These are phyloP conservation scores for Ceyx margarethae DNA, from an alignment of 2,113 vertebrate genomes.

Conservation along the genomic window DNA sequence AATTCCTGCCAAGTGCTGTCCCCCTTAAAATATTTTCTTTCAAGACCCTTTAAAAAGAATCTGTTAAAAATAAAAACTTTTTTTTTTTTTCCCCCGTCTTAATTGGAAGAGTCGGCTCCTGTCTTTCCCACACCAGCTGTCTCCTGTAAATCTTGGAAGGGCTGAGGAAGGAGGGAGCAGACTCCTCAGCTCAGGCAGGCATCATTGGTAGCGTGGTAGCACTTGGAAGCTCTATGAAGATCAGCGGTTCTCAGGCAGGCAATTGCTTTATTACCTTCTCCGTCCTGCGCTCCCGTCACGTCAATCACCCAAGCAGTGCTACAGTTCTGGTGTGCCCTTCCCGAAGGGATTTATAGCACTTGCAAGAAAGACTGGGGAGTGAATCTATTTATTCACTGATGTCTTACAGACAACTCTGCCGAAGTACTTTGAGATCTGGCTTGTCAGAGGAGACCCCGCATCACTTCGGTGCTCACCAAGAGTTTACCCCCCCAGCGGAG, in stretches of 20 bases:
- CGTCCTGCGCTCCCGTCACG: not conserved
- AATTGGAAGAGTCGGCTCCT: not conserved
- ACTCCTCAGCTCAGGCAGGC: not conserved
- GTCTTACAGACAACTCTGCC: not conserved
- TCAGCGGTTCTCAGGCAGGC: not conserved
- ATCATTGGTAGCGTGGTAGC: not conserved
- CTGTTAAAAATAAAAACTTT: not conserved
- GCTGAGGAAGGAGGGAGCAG: not conserved
- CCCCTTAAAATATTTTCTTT: not conserved
- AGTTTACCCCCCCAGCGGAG: not conserved
- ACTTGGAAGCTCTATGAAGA: not conserved
- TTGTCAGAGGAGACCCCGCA: not conserved
- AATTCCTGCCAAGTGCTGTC: not conserved
- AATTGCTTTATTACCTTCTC: not conserved
- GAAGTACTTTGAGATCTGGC: not conserved
- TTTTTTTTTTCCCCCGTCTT: too few relatives aligned
- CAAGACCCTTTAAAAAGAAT: not conserved
- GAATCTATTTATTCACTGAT: not conserved
- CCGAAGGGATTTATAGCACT: not conserved
- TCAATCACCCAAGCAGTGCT: not conserved
- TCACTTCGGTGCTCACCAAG: not conserved
- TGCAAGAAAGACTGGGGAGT: not conserved
- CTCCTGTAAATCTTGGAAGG: not conserved
- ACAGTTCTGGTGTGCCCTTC: not conserved
- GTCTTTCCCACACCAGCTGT: not conserved